Base-by-base conservation (phyloP, 2,797 vertebrate genomes). In the Australoheros facetus region DNA sequence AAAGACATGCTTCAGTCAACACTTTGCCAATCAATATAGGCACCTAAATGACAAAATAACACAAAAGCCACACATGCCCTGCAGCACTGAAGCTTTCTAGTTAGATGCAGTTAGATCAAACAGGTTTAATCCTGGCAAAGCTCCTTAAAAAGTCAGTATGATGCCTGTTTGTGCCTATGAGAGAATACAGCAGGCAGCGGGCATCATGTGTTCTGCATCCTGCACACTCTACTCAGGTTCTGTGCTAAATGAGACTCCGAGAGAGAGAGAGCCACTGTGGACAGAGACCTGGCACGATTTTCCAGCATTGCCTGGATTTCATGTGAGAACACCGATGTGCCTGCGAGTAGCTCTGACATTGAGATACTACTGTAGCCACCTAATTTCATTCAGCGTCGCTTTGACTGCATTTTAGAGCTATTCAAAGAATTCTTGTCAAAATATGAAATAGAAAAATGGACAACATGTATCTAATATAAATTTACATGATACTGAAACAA, bases 221-320 rank as follows among this genome's bases (percentile, higher is more conserved):
- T 5, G 64, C 42, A 30, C 10, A 4, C 64, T n/a, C 62, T 30
- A 19, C 26, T 19, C 42, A 0, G 42, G 42, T 48, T 8, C 34
- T 34, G 34, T 34, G 34, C 34, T 37, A 11, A 37, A 37, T 11
- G 8, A 37, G 9, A 11, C 37, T 11, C 37, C 37, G 3, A n/a
- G 45, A 51, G 48, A 34, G 16, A 48, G 4, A 17, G 23, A 28
- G 23, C 8, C 60, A 19, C 39, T 48, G 42, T 51, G 62, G 48
- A 3, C 42, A 69, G 12, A 7, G 16, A 30, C 0, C 39, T 19
- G 23, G 28, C 28, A 17, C 28, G 23, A 0, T 0, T 19, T 28
- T 48, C 39, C 23, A 48, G 1, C 42, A 48, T 1, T 16, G 23
- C 37, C 39, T 66, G 62, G 23, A 48, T 45, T 48, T 66, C 17